phyloP scores from a whole-genome alignment of 2,113 vertebrate species.

The Nothocercus nigrocapillus region DNA sequence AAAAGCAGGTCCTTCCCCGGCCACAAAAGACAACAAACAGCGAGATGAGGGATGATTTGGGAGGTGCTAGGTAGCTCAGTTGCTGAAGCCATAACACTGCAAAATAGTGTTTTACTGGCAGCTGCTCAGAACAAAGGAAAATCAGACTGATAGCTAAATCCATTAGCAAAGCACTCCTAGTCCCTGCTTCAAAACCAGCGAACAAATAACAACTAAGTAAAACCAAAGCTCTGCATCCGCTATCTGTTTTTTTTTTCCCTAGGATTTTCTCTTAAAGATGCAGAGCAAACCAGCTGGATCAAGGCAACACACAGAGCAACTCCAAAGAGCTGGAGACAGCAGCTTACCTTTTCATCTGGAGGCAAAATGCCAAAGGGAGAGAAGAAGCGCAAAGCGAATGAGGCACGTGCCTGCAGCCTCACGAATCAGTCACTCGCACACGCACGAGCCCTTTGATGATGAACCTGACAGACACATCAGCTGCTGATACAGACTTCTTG shows the following conservation, averaged over 20 bases:
- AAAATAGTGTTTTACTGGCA: constrained; percentile 16
- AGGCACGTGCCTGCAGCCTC: constrained; percentile 22
- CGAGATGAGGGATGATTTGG: not conserved
- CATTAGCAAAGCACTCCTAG: not conserved
- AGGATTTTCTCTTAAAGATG: constrained; percentile 17
- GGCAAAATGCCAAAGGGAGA: constrained; percentile 17
- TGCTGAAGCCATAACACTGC: not conserved
- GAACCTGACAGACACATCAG: not conserved
- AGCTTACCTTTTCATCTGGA: constrained; percentile 39
- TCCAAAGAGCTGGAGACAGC: constrained; percentile 45
- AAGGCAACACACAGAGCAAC: constrained; percentile 2
- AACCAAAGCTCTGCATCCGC: not conserved
- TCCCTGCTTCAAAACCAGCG: not conserved
- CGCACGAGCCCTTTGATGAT: not conserved
- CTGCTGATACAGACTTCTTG: not conserved
- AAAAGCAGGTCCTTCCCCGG: not conserved
- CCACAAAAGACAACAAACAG: not conserved
- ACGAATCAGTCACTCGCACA: not conserved
- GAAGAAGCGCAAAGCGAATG: not conserved
- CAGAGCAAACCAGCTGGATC: constrained; percentile 7
- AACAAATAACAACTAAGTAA: not conserved
- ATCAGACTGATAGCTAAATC: not conserved
- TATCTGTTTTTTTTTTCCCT: not conserved
- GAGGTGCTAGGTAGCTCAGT: not conserved
- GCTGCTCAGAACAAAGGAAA: constrained; percentile 33